A percentile compares a stretch with the other conserved stretches of the same genome.
Evolutionary conservation across 2,797 vertebrate species (phyloP).

Genomic region (Acrocephalus scirpaceus): DNA sequence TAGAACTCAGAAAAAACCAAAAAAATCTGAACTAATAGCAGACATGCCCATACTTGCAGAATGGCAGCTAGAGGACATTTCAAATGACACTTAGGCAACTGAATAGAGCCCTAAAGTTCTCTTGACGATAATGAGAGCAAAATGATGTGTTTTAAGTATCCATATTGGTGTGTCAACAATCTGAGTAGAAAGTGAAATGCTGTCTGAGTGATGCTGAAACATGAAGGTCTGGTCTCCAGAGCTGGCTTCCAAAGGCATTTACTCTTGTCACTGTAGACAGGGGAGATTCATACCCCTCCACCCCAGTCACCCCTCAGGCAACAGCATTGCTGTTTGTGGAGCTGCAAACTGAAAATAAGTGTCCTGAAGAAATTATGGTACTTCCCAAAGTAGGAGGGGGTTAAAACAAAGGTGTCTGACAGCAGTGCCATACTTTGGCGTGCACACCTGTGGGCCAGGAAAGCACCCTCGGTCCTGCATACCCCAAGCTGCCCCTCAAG

Average conservation of each 20-base stretch:
- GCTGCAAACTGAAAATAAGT: not conserved
- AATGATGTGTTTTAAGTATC: not conserved
- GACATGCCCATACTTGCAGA: not conserved
- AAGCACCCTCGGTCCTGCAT: fast-evolving
- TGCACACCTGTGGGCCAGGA: no score
- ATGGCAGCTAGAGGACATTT: not conserved
- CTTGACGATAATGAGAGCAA: not conserved
- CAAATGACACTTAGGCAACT: not conserved
- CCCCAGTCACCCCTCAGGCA: not conserved
- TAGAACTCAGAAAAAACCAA: not conserved
- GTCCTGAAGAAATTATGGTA: not conserved
- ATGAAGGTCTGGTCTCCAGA: not conserved
- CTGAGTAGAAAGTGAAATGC: not conserved
- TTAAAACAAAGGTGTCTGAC: not conserved
- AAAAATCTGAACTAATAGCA: not conserved
- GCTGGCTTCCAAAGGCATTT: not conserved
- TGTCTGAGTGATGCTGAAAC: not conserved
- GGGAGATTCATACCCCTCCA: fast-evolving
- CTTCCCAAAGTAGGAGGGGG: not conserved
- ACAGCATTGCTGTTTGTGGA: not conserved
- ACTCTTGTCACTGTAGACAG: fast-evolving
- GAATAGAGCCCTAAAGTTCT: not conserved
- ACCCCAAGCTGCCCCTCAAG: fast-evolving
- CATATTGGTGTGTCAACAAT: not conserved
- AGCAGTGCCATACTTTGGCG: not conserved